Percentiles rank a stretch among this genome's conserved stretches.
phyloP scores from a whole-genome alignment of 2,888 invertebrate genomes.

The Microplitis manilae region DNA sequence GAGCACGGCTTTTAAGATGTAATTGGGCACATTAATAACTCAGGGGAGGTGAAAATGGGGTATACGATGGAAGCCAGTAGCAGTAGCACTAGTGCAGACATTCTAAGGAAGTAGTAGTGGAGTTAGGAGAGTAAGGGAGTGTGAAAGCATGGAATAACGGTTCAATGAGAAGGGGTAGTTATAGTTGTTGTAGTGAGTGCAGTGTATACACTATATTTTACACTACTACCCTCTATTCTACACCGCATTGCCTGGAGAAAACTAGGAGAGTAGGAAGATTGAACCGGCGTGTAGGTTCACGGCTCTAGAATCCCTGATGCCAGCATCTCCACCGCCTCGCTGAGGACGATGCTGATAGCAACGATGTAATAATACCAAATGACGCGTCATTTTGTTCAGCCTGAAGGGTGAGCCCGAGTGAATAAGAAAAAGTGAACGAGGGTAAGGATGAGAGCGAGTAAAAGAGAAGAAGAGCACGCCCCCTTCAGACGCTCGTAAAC shows the following conservation, averaged over 20 bases:
- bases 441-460: constrained; percentile 49
- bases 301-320: constrained; percentile 43
- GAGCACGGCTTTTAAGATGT: constrained; percentile 78
- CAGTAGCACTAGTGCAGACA: constrained; percentile 23
- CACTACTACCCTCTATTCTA: not conserved
- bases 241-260: not conserved
- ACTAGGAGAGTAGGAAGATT: constrained; percentile 13
- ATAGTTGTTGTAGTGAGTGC: constrained; percentile 19
- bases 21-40: constrained; percentile 78
- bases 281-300: constrained; percentile 29
- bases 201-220: not conserved
- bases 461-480: constrained; percentile 50
- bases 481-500: constrained; percentile 69
- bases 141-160: constrained; percentile 47
- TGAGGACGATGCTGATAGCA: constrained; percentile 61
- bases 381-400: constrained; percentile 62
- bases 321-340: constrained; percentile 46
- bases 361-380: constrained; percentile 67
- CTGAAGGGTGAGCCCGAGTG: constrained; percentile 25
- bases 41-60: constrained; percentile 58
- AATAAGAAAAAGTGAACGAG: constrained; percentile 37
- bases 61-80: not conserved
- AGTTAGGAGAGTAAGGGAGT: constrained; percentile 42
- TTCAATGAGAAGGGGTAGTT: constrained; percentile 7
- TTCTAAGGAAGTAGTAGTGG: constrained; percentile 26